A percentile compares a stretch with the other conserved stretches of the same genome.
phyloP scores from a whole-genome alignment of 2,797 vertebrate species.

The Esox lucius region DNA sequence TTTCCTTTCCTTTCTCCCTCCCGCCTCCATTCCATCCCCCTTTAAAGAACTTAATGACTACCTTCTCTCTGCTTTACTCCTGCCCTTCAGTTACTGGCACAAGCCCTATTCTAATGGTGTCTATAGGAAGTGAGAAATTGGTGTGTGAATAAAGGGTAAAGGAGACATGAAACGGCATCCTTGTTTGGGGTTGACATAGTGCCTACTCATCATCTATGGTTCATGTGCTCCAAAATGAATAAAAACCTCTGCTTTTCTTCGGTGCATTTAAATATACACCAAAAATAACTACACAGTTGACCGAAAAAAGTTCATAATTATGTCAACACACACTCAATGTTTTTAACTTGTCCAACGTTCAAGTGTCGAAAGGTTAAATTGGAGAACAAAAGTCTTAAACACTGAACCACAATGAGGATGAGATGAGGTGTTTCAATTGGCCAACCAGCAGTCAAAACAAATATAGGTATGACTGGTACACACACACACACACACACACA shows the following conservation, averaged over 20 bases:
- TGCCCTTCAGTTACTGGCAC: slow-evolving; percentile 66
- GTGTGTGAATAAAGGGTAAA: slow-evolving; percentile 40
- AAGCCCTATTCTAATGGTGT: slow-evolving; percentile 61
- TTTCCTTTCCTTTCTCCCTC: slow-evolving; percentile 72
- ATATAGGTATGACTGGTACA: too few species aligned
- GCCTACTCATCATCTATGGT: background rate
- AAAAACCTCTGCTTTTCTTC: background rate
- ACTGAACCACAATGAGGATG: too few species aligned
- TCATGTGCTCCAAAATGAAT: background rate
- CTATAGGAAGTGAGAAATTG: slow-evolving; percentile 56
- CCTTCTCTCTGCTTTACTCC: slow-evolving; percentile 56
- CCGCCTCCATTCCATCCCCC: slow-evolving; percentile 38
- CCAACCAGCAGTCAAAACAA: too few species aligned
- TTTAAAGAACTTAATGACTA: slow-evolving; percentile 71
- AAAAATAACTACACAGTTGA: background rate
- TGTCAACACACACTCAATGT: too few species aligned
- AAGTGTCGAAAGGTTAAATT: too few species aligned
- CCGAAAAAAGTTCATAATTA: too few species aligned
- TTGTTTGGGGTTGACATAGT: slow-evolving; percentile 23
- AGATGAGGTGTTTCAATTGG: too few species aligned
- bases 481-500: too few species aligned
- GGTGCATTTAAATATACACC: background rate
- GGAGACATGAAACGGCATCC: slow-evolving; percentile 36
- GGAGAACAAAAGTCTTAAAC: too few species aligned
- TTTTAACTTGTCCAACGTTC: too few species aligned